Evolutionary conservation across 1,140 invertebrate species (phyloP), one percentile per base, ranked within the genome.

Genomic region (Drosophila ironensis): DNA sequence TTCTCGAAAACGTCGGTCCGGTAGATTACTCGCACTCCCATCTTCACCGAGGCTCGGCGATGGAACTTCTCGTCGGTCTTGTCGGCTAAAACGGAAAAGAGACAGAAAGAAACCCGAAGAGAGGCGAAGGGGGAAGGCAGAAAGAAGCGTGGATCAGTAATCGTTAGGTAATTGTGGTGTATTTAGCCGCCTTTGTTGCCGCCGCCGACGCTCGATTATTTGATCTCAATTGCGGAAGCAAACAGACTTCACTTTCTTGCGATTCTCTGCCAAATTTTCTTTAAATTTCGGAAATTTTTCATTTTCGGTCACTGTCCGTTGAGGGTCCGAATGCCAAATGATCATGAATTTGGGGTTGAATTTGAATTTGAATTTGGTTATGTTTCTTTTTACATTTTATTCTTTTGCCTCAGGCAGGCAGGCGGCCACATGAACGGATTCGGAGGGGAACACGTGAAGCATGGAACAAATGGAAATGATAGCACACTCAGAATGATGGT

Each of bases 61-160:
- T 88, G 88, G 47, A 89, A 89, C 60, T 89, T 89, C 27, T 89
- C 88, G 24, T 88, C 86, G 16, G 88, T 86, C 50, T 88, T 89
- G 42, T 89, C 88, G 0, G 82, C 88, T 89, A 11, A 5, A 37
- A 28, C 40, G 22, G 7, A 14, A 46, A 19, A 33, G 8, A 46
- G 17, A 11, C 0, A 40, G 9, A 60, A 14, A 33, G 12, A 33
- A 5, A 14, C 3, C n/a, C n/a, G 7, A 9, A 38, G 1, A 35
- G 4, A 41, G 9, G 12, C 7, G 40, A 0, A 17, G 27, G 19
- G 8, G 1, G 9, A 46, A 3, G 28, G 7, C 3, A 35, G 6
- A 3, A 0, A 20, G 8, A 33, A n/a, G 17, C 3, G 0, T 7
- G 4, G 1, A 40, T 66, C 25, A 38, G 17, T 42, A 4, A 5